Base-by-base conservation (phyloP, 2,888 invertebrate genomes). In the Ochropleura leucogaster region DNA sequence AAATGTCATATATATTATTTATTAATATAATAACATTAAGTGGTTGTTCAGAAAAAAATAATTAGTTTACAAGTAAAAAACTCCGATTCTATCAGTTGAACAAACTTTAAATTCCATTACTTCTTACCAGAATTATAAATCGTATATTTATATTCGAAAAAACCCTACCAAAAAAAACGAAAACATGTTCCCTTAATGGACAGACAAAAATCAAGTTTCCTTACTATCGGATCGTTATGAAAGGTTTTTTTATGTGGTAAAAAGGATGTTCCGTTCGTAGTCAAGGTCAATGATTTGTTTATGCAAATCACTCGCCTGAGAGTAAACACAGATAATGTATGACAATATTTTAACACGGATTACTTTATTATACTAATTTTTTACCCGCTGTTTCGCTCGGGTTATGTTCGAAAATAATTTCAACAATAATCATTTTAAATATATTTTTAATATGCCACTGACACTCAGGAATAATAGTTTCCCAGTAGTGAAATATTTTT, bases 211-310 rank as follows among this genome's bases (percentile, higher is more conserved):
- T 67, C 71, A 68, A 70, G 65, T 77, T 81, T 53, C 18, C 53
- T 66, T 42, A 68, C 79, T 72, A 80, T 79, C 47, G 76, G 72
- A 80, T 83, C 70, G 63, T 74, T 73, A 84, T 80, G 79, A 78
- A 82, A 72, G 65, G 57, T 80, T 83, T 84, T 75, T 51, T 20
- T 49, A 0, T 76, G 84, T 85, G 81, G 59, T 69, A 72, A 85
- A 74, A 74, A 81, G 84, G 83, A 85, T 83, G 80, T 84, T 83
- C 82, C 72, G 74, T 79, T 74, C 68, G 64, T 66, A 80, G 66
- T 81, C 88, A 89, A 89, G 88, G 89, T 84, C 87, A 85, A 85
- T 82, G 72, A 78, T 80, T 85, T 86, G 75, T 86, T 84, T 81
- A 89, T 89, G 88, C 82, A 88, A 89, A 89, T 89, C 77, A 83